A percentile compares a stretch with the other conserved stretches of the same genome.
phyloP scores from a whole-genome alignment of 64 coral and sea anemone genomes.

The Cladopsammia gracilis region DNA sequence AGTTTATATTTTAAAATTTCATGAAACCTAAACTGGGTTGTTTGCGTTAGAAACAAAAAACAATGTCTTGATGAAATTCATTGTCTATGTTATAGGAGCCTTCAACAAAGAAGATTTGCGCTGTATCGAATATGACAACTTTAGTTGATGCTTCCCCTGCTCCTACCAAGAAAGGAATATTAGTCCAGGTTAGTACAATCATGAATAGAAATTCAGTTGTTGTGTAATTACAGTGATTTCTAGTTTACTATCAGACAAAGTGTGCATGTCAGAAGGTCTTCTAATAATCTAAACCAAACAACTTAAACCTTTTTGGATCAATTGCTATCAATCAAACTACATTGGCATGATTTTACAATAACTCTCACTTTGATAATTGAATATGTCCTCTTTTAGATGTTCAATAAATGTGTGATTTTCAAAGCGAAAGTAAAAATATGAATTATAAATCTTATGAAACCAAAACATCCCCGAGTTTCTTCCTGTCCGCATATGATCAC shows the following conservation, averaged over 20 bases:
- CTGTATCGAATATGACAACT: conserved; percentile 15
- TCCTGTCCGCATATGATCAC: neutral
- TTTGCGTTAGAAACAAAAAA: conserved; percentile 3
- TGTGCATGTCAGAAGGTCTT: neutral
- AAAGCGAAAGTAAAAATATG: neutral
- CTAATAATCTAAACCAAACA: conserved; percentile 42
- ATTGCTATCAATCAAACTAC: conserved; percentile 12
- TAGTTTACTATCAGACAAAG: neutral
- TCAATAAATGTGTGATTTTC: neutral
- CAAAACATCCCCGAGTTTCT: neutral
- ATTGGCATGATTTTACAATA: too few species aligned
- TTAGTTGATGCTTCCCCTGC: conserved; percentile 7
- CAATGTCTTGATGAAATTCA: neutral
- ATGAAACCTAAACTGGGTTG: neutral
- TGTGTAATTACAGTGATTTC: neutral
- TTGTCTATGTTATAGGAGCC: conserved; percentile 17
- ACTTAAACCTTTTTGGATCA: conserved; percentile 8
- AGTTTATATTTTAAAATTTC: neutral
- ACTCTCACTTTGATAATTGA: too few species aligned
- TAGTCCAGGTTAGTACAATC: conserved; percentile 33
- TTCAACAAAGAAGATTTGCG: conserved; percentile 45
- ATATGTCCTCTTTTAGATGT: too few species aligned
- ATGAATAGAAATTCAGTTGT: neutral
- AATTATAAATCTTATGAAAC: neutral
- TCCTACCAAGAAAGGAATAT: conserved; percentile 47